Conservation (phyloP, 2,113 vertebrate species). For the Poicephalus meyeri region DNA sequence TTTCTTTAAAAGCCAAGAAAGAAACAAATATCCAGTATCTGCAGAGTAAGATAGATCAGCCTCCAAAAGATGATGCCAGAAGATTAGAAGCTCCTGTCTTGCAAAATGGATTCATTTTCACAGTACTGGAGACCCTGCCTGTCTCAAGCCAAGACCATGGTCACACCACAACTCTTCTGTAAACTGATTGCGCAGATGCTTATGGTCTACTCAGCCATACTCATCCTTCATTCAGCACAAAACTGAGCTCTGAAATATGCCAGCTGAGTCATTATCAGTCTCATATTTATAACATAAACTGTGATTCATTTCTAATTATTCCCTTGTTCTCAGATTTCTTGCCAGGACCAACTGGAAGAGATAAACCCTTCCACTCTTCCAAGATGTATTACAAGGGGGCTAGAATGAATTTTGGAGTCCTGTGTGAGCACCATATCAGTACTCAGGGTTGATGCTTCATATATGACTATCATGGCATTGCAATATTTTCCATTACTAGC, state of each 20-base stretch:
- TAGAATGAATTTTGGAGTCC: neutral
- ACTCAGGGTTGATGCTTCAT: neutral
- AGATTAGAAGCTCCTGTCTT: neutral
- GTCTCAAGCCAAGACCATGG: neutral
- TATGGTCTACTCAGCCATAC: neutral
- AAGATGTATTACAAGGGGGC: neutral
- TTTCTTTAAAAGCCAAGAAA: neutral
- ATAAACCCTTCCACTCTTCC: neutral
- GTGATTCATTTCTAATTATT: neutral
- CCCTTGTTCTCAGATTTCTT: neutral
- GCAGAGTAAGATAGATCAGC: neutral
- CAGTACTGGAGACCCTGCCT: fast-evolving
- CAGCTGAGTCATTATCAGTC: neutral
- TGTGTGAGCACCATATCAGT: neutral
- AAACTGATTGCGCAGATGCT: neutral
- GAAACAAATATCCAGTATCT: neutral
- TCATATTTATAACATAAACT: neutral
- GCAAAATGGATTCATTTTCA: neutral
- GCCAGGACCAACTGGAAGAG: neutral
- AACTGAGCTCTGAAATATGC: neutral
- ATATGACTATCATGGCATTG: neutral
- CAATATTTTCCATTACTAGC: neutral
- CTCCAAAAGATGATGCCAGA: neutral
- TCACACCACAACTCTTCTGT: neutral
- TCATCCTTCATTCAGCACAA: neutral